These are phyloP conservation scores for Blastobasis lacticolella DNA, from an alignment of 2,888 invertebrate species.

Conservation along the genomic window DNA sequence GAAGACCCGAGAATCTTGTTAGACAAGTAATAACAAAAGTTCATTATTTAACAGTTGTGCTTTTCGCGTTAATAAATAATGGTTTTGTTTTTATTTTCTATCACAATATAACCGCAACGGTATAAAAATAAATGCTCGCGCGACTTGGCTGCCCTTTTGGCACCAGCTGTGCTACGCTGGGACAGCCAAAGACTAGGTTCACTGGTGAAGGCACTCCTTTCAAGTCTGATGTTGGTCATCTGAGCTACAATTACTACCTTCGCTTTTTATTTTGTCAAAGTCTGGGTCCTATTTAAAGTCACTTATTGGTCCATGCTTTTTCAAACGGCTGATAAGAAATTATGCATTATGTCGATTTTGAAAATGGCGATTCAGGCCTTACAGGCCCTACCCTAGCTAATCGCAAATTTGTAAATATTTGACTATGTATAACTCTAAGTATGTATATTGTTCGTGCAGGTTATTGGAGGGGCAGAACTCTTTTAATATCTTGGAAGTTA, in stretches of 20 bases:
- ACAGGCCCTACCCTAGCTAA: too few relatives aligned
- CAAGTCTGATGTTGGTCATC: constrained; percentile 3
- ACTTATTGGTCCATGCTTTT: too few relatives aligned
- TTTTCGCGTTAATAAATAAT: constrained; percentile 36
- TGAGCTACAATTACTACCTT: constrained; percentile 1
- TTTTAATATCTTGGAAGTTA: too few relatives aligned
- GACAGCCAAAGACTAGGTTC: constrained; percentile 63
- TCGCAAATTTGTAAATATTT: too few relatives aligned
- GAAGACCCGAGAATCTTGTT: constrained; percentile 34
- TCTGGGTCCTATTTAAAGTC: too few relatives aligned
- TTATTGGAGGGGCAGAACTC: too few relatives aligned
- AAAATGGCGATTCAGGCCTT: too few relatives aligned
- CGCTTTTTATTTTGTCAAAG: background rate
- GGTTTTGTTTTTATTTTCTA: constrained; percentile 26
- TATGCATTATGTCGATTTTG: too few relatives aligned
- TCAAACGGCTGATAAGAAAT: too few relatives aligned
- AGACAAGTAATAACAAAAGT: constrained; percentile 36
- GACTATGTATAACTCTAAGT: too few relatives aligned
- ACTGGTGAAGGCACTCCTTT: constrained; percentile 67
- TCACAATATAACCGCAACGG: constrained; percentile 46
- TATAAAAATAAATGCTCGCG: constrained; percentile 71
- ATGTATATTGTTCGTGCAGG: too few relatives aligned
- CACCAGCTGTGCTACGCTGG: too few relatives aligned
- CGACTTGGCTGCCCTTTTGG: constrained; percentile 48
- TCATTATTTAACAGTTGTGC: constrained; percentile 22